Evolutionary conservation across 2,888 invertebrate species (phyloP).

Genomic region (Thera obeliscata): DNA sequence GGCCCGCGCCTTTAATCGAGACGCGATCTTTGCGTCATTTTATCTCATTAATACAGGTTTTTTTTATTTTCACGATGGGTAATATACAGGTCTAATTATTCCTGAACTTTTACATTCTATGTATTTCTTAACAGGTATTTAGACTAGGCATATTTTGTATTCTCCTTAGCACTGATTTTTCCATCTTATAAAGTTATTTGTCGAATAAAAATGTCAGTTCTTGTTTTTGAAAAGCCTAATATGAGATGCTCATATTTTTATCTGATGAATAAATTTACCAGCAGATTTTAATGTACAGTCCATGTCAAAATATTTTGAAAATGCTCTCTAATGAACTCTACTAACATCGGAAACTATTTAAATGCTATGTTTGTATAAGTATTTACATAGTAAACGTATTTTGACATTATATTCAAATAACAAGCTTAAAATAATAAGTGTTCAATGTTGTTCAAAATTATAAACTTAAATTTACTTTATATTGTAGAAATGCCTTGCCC

Average conservation of each 20-base stretch:
- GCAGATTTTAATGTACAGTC: neutral
- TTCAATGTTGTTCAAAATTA: conserved; percentile 20
- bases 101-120: neutral
- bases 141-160: neutral
- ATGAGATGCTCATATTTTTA: no score
- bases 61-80: conserved; percentile 1
- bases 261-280: no score
- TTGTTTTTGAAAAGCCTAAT: no score
- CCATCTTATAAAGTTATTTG: no score
- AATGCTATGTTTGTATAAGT: neutral
- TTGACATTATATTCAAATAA: neutral
- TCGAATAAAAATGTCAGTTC: no score
- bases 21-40: no score
- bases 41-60: conserved; percentile 7
- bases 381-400: neutral
- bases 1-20: no score
- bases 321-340: neutral
- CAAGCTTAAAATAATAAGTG: conserved; percentile 18
- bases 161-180: neutral
- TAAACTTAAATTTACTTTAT: neutral
- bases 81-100: neutral
- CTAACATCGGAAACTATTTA: neutral
- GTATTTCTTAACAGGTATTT: neutral
- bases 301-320: conserved; percentile 2
- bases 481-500: neutral